Conservation (phyloP, 1,140 invertebrate genomes). For the Caenorhabditis latens region DNA sequence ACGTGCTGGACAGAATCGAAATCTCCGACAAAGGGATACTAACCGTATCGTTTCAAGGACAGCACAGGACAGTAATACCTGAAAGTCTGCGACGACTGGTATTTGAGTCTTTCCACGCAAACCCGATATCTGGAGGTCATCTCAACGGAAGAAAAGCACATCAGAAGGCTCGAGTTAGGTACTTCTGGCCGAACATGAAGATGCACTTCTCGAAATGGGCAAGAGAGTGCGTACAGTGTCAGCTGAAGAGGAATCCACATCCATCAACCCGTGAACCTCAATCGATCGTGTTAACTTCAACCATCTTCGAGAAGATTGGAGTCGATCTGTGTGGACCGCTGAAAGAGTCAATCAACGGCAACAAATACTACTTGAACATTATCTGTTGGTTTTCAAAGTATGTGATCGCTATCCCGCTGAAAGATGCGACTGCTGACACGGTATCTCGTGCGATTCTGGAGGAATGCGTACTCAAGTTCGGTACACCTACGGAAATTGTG, state of each 20-base stretch:
- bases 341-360: neutral
- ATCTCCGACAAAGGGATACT: neutral
- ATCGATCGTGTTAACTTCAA: neutral
- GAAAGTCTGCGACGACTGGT: neutral
- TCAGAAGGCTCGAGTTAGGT: neutral
- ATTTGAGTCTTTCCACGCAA: neutral
- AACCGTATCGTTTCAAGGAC: neutral
- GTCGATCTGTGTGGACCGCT: conserved; percentile 13
- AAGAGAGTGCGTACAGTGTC: neutral
- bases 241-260: conserved; percentile 6
- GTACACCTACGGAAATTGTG: conserved; percentile 7
- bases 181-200: conserved; percentile 40
- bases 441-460: neutral
- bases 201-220: neutral
- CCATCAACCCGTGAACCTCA: neutral
- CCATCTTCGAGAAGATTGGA: conserved; percentile 38
- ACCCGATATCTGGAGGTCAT: neutral
- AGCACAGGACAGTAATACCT: neutral
- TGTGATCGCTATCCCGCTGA: neutral
- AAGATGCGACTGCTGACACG: neutral
- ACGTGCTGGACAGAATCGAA: neutral
- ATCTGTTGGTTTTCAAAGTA: conserved; percentile 57
- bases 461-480: conserved; percentile 14
- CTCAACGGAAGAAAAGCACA: neutral
- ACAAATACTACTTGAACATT: conserved; percentile 24